Base-by-base conservation (phyloP, 2,113 vertebrate species). In the Tragulus kanchil region DNA sequence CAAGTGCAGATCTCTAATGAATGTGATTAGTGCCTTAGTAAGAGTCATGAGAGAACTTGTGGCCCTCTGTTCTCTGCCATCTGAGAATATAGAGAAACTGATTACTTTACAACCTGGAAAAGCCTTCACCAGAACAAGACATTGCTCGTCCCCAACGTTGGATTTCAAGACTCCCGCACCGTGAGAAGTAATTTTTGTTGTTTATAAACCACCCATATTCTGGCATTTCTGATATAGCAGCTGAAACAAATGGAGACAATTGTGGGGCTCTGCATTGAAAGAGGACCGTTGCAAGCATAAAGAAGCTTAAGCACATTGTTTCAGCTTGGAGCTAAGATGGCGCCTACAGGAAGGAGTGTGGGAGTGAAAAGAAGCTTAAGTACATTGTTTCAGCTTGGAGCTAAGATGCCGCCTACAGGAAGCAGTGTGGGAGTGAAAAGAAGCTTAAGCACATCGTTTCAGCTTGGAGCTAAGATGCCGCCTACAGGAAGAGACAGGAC, bases 181-280 rank as follows among this genome's bases (percentile, higher is more conserved):
- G 9, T 88, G 54, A 71, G 28, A 81, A 88, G 61, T 81, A 61
- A 93, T 88, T 56, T 85, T 17, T 85, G 26, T 77, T 85, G n/a
- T 42, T 71, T 93, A 54, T 77, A 93, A 85, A 59, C 59, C 17
- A 56, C 58, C 50, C 26, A 56, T 5, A 45, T 36, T 45, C 23
- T 56, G 12, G 11, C 75, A 59, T 88, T 79, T 79, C 54, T 81
- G 42, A 31, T 81, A 61, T 7, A 61, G 62, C 15, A 88, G 28
- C 14, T 56, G 65, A 64, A 61, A 61, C 26, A 87, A 52, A 93
- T 48, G 19, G 58, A 54, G 21, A 58, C 1, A 36, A 36, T 36
- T 36, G 36, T 36, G 36, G 36, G 36, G 36, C 36, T 36, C 36
- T 36, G 36, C 36, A 36, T 36, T 36, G 36, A 36, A 36, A 36